Percentiles rank a stretch among this genome's conserved stretches.
Conservation (phyloP, 2,797 vertebrate genomes). For the Pangasius mekongensis region DNA sequence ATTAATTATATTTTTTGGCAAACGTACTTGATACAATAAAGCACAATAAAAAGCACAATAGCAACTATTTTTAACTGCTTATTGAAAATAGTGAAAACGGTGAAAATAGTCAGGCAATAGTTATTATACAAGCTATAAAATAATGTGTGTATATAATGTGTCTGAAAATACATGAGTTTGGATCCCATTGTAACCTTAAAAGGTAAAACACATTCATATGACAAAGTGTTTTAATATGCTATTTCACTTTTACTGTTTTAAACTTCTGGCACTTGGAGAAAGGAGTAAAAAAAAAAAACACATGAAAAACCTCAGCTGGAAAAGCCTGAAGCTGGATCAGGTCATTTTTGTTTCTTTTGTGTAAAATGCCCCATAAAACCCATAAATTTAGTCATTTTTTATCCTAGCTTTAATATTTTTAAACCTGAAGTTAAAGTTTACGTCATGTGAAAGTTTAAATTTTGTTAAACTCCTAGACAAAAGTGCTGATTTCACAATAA, state of each 20-base stretch:
- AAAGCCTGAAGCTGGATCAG: conserved; percentile 34
- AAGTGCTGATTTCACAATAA: conserved; percentile 35
- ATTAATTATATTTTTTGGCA: not conserved
- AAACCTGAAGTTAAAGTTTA: conserved; percentile 36
- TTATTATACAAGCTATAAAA: not conserved
- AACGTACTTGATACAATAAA: not conserved
- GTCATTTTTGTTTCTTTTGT: conserved; percentile 41
- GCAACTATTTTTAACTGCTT: not conserved
- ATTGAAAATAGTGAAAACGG: no score
- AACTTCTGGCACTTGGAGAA: not conserved
- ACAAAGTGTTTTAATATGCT: not conserved
- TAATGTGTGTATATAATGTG: not conserved
- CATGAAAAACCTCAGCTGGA: conserved; percentile 18
- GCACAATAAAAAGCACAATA: not conserved
- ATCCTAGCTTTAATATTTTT: conserved; percentile 14
- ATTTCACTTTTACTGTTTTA: conserved; percentile 6
- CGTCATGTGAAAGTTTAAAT: conserved; percentile 34
- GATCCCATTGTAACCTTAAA: not conserved
- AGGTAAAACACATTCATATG: not conserved
- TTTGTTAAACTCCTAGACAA: not conserved
- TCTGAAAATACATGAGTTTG: conserved; percentile 7
- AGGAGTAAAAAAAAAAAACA: not conserved
- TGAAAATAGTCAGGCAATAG: not conserved
- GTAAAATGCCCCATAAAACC: conserved; percentile 29
- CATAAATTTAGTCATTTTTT: conserved; percentile 38